A percentile compares a stretch with the other conserved stretches of the same genome.
These are phyloP conservation scores for Gallirallus australis DNA, from an alignment of 2,797 vertebrate species.

Conservation along the genomic window DNA sequence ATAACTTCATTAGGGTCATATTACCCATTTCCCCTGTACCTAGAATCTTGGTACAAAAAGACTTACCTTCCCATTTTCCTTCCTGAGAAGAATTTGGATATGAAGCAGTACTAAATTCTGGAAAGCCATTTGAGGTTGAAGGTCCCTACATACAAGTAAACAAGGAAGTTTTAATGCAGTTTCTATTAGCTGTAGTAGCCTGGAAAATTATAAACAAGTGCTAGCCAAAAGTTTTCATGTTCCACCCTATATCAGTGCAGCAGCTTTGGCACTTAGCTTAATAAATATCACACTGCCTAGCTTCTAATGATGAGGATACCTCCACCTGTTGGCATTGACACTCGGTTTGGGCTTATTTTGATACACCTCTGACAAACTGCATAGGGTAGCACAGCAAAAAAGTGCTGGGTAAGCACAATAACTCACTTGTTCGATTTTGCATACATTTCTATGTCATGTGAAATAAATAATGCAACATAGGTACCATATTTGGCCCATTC, in stretches of 20 bases:
- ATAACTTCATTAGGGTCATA: background rate
- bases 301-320: background rate
- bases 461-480: background rate
- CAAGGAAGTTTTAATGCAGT: background rate
- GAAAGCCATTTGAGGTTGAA: background rate
- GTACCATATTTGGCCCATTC: background rate
- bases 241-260: background rate
- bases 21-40: background rate
- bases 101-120: background rate
- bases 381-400: background rate
- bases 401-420: background rate
- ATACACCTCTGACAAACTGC: background rate
- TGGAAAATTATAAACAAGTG: background rate
- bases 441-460: background rate
- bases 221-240: background rate
- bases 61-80: background rate
- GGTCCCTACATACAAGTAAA: background rate
- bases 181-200: background rate
- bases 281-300: background rate
- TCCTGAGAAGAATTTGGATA: background rate
- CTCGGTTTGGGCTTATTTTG: background rate
- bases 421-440: background rate
- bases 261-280: background rate
- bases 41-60: background rate
- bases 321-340: background rate